Evolutionary conservation across 1,140 invertebrate genomes (phyloP), one percentile per base, ranked within the genome.

Genomic region (Diorhabda sublineata): DNA sequence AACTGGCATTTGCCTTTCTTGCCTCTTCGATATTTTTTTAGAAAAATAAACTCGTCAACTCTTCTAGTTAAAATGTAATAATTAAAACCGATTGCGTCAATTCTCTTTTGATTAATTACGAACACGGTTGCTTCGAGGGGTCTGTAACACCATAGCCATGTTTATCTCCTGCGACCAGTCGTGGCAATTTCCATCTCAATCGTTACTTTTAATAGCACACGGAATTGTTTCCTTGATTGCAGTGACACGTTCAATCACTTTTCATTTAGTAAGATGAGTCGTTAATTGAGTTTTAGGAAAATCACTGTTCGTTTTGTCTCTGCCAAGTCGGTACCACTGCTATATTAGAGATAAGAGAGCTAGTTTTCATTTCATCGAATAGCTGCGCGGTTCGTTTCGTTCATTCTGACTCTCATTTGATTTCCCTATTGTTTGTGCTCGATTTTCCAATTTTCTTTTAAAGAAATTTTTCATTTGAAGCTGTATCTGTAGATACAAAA

Each of bases 161-260:
- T 77, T 79, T 79, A 79, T 79, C 78, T 79, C 74, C 66, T 66
- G 72, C 63, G 74, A 71, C 77, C 78, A 79, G 78, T 72, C 74
- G 72, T 70, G 61, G 78, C 73, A 79, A 79, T 79, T 79, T 79
- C 77, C 78, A 79, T 79, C 78, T 79, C 78, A 79, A 79, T 79
- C 77, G 77, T 76, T 77, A 79, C 78, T 79, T 79, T 79, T 79
- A 79, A 79, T 78, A 73, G 76, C 72, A 66, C 67, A 64, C 78
- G 69, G 77, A 75, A 79, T 79, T 79, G 77, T 79, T 78, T 79
- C 76, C 77, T 77, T 77, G 78, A 79, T 79, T 79, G 76, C 78
- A 75, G 75, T 75, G 77, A 79, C 77, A 78, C 75, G 76, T 78
- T 78, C 76, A 75, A 79, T 79, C 78, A 78, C 77, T 78, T 78